Evolutionary conservation across 2,888 invertebrate genomes (phyloP).

Genomic region (Alitta virens): DNA sequence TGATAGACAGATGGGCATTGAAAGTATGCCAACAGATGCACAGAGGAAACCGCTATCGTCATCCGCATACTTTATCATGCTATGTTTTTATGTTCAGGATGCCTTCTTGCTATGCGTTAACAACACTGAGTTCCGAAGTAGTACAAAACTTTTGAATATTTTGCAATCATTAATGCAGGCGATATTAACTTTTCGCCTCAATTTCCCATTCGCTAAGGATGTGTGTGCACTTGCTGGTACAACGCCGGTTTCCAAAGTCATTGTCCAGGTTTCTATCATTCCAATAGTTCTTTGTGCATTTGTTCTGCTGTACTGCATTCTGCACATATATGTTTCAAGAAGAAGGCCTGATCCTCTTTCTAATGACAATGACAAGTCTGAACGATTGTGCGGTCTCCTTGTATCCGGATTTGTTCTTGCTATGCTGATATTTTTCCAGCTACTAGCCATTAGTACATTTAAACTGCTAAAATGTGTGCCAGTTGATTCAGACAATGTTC

Average conservation of each 20-base stretch:
- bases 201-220: conserved; percentile 22
- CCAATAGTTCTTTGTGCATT: conserved; percentile 12
- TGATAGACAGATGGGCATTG: background rate
- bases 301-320: conserved; percentile 9
- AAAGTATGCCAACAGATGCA: no score
- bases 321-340: background rate
- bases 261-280: conserved; percentile 17
- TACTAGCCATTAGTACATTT: conserved; percentile 14
- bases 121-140: conserved; percentile 18
- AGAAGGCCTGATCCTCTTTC: background rate
- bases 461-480: conserved; percentile 15
- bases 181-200: conserved; percentile 15
- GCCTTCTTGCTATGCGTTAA: conserved; percentile 18
- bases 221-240: conserved; percentile 14
- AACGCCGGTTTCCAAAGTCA: conserved; percentile 14
- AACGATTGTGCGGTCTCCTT: conserved; percentile 2
- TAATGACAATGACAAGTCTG: background rate
- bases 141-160: conserved; percentile 14
- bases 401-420: conserved; percentile 10
- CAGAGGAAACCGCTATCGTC: background rate
- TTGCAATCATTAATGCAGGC: conserved; percentile 15
- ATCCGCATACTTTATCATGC: conserved; percentile 14
- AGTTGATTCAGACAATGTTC: conserved; percentile 11
- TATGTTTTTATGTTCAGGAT: conserved; percentile 26
- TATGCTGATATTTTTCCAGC: conserved; percentile 14